Percentiles rank a stretch among this genome's conserved stretches.
These are phyloP conservation scores for Leptinotarsa lineolata DNA, from an alignment of 1,140 invertebrate species.

Conservation along the genomic window DNA sequence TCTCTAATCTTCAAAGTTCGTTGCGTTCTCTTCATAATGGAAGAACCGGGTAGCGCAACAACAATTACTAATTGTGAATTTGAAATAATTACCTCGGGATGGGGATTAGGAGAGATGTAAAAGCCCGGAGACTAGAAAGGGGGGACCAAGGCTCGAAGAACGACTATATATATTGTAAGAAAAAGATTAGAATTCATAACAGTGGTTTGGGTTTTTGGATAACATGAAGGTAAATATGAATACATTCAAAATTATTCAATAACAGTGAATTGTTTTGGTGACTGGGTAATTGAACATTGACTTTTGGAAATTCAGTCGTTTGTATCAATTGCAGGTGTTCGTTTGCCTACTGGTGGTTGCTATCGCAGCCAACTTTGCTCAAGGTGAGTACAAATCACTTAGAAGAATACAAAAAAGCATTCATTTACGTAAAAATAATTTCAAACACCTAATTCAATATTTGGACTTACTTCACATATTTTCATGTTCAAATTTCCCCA, in stretches of 20 bases:
- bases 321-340: conserved; percentile 39
- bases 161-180: not conserved
- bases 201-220: not conserved
- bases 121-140: not conserved
- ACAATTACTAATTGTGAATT: not conserved
- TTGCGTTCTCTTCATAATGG: not conserved
- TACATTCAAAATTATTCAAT: not conserved
- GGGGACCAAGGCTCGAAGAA: not conserved
- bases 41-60: not conserved
- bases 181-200: conserved; percentile 1
- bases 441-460: too few relatives aligned
- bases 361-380: conserved; percentile 32
- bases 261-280: not conserved
- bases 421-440: too few relatives aligned
- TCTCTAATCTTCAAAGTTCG: not conserved
- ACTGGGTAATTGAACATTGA: not conserved
- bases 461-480: too few relatives aligned
- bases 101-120: not conserved
- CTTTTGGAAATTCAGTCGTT: not conserved
- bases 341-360: conserved; percentile 43
- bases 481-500: too few relatives aligned
- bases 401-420: not conserved
- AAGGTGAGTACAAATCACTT: conserved; percentile 41
- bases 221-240: not conserved
- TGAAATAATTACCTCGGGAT: not conserved